Base-by-base conservation (phyloP, 2,797 vertebrate species). In the Eidolon dupreanum region DNA sequence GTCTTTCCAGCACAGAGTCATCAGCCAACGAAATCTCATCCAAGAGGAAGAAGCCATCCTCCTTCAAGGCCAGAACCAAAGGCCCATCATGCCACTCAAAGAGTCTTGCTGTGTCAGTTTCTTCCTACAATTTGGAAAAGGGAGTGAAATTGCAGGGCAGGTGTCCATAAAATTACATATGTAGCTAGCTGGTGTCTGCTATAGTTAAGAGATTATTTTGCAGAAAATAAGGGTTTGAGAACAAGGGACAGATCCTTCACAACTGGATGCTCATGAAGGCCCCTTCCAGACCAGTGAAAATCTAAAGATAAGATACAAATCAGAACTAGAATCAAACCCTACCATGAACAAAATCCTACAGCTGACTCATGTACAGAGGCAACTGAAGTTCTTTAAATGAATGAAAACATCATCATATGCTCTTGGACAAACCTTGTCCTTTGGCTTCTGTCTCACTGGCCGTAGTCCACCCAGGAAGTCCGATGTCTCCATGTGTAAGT, bases 11-110 rank as follows among this genome's bases (percentile, higher is more conserved):
- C 43, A 99, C 99, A 0, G 99, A 99, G 97, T 99, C 99, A 38
- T 99, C 99, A 38, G 99, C 99, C 96, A 99, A 97, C 0, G 99
- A 99, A 97, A 99, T 99, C 97, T 99, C 99, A 97, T 99, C 99
- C 98, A 99, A 99, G 46, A 99, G 99, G 22, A 99, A 99, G 96
- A 99, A 99, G 0, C 99, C 98, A 1, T 99, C 99, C 71, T 99
- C 99, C 93, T 98, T 99, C 99, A 99, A 99, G 74, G 99, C 99
- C 97, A 99, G 97, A 92, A 99, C 99, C 97, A 99, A 98, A 38
- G 99, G 99, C 6, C 99, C 99, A 79, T 99, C 99, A 13, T 99
- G 98, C 99, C 99, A 99, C 97, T 99, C 99, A 96, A 99, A 99
- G 49, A 99, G 98, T 36, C 98, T 98, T 77, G 99, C 96, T 2